Evolutionary conservation across 2,797 vertebrate genomes (phyloP).

Genomic region (Coluber constrictor): DNA sequence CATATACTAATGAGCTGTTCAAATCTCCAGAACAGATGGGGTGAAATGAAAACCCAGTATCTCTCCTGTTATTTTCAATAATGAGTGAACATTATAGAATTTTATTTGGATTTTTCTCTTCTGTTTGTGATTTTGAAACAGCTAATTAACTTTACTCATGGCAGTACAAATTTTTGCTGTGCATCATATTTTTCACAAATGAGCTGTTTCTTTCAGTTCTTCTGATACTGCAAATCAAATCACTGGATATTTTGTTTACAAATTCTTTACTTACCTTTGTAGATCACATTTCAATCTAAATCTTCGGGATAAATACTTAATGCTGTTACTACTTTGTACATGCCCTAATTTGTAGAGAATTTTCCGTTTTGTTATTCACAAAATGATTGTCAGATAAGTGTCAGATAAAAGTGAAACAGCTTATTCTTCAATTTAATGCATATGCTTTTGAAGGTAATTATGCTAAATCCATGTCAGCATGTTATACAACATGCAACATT

Average conservation of each 20-base stretch:
- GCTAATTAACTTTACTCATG: background rate
- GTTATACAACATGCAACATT: background rate
- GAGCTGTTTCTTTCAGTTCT: background rate
- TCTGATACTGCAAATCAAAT: background rate
- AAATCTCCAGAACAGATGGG: background rate
- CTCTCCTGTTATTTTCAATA: background rate
- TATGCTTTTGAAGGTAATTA: background rate
- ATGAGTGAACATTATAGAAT: background rate
- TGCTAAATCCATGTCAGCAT: background rate
- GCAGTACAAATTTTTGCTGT: background rate
- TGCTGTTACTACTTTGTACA: background rate
- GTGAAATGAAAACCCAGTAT: background rate
- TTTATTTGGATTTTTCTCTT: background rate
- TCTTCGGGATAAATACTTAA: background rate
- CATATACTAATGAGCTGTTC: background rate
- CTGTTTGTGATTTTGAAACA: background rate
- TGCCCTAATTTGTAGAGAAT: background rate
- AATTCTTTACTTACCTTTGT: background rate
- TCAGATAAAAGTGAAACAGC: background rate
- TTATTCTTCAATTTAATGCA: background rate
- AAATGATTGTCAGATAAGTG: background rate
- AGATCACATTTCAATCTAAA: background rate
- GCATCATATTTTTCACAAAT: background rate
- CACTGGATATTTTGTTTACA: background rate
- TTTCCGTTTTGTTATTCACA: background rate